Percentiles rank a stretch among this genome's conserved stretches.
phyloP scores from a whole-genome alignment of 2,797 vertebrate species.

The Enteromius mattozi region DNA sequence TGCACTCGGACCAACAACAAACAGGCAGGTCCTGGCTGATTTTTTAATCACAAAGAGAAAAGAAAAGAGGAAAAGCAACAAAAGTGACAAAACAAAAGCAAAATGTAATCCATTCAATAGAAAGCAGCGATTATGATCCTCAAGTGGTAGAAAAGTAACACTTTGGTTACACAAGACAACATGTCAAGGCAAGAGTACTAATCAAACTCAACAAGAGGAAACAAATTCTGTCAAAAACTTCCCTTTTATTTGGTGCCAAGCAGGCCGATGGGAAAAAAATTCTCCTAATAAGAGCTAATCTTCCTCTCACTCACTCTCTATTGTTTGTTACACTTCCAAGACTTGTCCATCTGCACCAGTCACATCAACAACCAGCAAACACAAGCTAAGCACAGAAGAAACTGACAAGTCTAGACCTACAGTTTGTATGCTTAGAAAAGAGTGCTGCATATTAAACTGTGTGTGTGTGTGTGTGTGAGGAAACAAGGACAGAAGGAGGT shows the following conservation, averaged over 20 bases:
- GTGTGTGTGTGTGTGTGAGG: conserved; percentile 53
- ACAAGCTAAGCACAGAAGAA: background rate
- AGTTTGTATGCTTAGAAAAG: background rate
- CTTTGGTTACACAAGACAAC: conserved; percentile 48
- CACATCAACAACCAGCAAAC: conserved; percentile 24
- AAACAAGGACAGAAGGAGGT: conserved; percentile 49
- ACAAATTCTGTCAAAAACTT: conserved; percentile 39
- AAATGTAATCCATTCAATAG: conserved; percentile 59
- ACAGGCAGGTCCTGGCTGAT: conserved; percentile 37
- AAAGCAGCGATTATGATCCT: conserved; percentile 7
- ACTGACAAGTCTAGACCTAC: conserved; percentile 26
- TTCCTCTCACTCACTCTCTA: conserved; percentile 49
- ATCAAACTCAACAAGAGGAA: conserved; percentile 55
- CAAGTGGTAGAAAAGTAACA: conserved; percentile 40
- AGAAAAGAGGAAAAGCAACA: background rate
- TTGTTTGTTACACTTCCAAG: conserved; percentile 28
- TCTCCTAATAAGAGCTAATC: conserved; percentile 30
- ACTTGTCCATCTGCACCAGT: conserved; percentile 9
- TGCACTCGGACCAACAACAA: conserved; percentile 22
- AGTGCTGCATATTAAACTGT: background rate
- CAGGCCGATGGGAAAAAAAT: conserved; percentile 36
- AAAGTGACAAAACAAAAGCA: conserved; percentile 58
- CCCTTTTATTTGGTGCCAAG: conserved; percentile 38
- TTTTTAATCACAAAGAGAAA: background rate
- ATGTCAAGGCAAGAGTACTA: conserved; percentile 62